phyloP scores from a whole-genome alignment of 2,888 invertebrate species.

The Zaprionus obscuricornis region DNA sequence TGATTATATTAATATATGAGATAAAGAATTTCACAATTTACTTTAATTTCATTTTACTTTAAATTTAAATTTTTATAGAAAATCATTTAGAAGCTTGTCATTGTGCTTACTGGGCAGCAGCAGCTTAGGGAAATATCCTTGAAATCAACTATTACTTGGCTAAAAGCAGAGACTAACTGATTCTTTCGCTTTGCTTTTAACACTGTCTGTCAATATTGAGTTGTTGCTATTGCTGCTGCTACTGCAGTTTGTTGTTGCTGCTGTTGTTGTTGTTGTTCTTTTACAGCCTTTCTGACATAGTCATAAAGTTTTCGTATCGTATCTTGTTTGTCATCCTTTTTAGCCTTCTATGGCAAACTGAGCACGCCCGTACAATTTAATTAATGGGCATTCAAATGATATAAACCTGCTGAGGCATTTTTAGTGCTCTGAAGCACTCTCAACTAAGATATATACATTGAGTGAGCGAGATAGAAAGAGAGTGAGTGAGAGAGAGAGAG shows the following conservation, averaged over 20 bases:
- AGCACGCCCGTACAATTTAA: constrained; percentile 72
- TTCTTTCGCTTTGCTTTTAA: background rate
- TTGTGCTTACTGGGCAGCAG: no score
- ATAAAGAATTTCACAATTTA: no score
- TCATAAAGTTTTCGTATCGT: constrained; percentile 23
- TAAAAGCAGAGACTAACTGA: constrained; percentile 8
- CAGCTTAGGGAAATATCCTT: background rate
- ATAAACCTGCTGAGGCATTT: constrained; percentile 71
- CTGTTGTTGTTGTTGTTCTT: no score
- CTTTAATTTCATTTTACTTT: no score
- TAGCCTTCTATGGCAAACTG: constrained; percentile 6
- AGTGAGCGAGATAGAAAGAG: background rate
- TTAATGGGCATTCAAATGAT: constrained; percentile 78
- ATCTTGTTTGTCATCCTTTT: constrained; percentile 8
- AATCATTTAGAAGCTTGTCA: no score
- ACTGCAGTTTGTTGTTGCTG: background rate
- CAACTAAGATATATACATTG: background rate
- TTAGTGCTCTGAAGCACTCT: constrained; percentile 57
- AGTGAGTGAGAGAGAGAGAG: background rate
- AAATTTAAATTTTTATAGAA: no score
- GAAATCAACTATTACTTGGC: background rate
- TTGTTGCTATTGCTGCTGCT: background rate
- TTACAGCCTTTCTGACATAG: constrained; percentile 6
- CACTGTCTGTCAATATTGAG: constrained; percentile 6
- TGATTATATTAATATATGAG: no score